Conservation (phyloP, 2,888 invertebrate genomes). For the Lordiphosa fenestrarum region DNA sequence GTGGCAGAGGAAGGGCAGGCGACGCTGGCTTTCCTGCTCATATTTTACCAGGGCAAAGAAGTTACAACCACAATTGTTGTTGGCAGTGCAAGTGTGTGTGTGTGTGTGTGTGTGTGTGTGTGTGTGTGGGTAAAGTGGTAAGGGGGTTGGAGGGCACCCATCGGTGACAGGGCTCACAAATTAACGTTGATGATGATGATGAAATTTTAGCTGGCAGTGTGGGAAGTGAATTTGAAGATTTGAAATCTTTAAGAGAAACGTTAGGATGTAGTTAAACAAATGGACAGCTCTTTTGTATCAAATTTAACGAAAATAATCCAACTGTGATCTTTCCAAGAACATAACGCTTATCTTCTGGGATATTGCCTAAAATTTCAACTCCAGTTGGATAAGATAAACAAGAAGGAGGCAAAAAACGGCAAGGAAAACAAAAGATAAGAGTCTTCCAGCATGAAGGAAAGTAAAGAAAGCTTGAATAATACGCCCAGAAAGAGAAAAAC, state of each 20-base stretch:
- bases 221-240: constrained; percentile 20
- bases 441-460: no score
- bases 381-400: no score
- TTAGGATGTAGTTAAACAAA: not conserved
- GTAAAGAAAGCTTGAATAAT: no score
- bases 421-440: no score
- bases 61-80: constrained; percentile 25
- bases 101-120: not conserved
- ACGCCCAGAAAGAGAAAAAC: no score
- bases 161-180: constrained; percentile 38
- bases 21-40: constrained; percentile 37
- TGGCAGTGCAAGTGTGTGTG: no score
- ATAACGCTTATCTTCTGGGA: no score
- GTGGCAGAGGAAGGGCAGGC: constrained; percentile 9
- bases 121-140: constrained; percentile 5
- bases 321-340: no score
- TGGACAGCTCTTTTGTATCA: not conserved
- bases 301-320: no score
- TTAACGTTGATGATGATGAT: constrained; percentile 34
- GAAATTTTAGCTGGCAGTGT: constrained; percentile 32
- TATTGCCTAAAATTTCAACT: no score
- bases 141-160: constrained; percentile 17
- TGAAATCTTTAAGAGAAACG: constrained; percentile 7
- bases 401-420: no score
- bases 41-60: constrained; percentile 28